Conservation (phyloP, 2,113 vertebrate genomes). For the Alligator mississippiensis region DNA sequence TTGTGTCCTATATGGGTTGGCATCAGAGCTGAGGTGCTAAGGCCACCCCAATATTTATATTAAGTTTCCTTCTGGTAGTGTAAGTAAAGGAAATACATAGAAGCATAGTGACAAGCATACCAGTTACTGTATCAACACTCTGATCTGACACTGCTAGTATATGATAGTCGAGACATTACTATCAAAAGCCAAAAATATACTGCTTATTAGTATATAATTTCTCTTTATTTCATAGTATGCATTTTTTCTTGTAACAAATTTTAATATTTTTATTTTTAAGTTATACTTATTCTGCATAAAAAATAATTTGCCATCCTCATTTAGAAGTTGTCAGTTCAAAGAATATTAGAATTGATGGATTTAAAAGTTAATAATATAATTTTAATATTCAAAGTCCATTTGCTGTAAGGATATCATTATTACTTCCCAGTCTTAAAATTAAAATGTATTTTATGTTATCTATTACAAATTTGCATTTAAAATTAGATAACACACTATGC, state of each 20-base stretch:
- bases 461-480: constrained; percentile 56
- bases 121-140: background rate
- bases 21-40: background rate
- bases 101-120: background rate
- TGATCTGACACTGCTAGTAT: background rate
- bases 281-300: background rate
- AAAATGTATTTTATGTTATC: constrained; percentile 55
- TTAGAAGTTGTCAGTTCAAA: background rate
- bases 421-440: constrained; percentile 44
- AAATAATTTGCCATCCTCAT: background rate
- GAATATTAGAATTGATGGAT: constrained; percentile 22
- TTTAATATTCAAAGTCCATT: constrained; percentile 49
- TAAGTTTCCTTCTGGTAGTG: background rate
- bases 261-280: background rate
- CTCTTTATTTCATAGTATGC: background rate
- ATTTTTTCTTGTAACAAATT: constrained; percentile 23
- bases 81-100: accelerated
- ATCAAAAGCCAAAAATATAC: constrained; percentile 38
- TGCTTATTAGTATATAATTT: background rate
- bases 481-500: constrained; percentile 57
- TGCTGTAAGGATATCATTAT: constrained; percentile 32
- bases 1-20: background rate
- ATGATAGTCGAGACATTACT: background rate
- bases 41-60: background rate
- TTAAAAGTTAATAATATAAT: constrained; percentile 23